These are phyloP conservation scores for Netelia melanura DNA, from an alignment of 2,888 invertebrate species.

Conservation along the genomic window DNA sequence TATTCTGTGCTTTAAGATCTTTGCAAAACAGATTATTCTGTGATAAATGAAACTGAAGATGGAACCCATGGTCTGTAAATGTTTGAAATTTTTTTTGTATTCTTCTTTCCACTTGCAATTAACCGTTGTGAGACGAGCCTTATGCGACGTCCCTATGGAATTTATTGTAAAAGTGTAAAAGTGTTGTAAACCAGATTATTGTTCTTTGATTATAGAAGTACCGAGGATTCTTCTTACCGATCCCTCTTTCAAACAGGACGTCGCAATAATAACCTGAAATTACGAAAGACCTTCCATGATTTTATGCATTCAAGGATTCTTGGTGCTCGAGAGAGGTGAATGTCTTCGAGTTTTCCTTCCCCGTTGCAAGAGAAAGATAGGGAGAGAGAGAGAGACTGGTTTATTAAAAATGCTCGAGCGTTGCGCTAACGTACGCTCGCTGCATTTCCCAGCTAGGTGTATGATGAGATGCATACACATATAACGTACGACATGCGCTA, in stretches of 20 bases:
- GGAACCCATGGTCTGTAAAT: too few species aligned
- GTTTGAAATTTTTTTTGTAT: too few species aligned
- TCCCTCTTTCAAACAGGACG: not conserved
- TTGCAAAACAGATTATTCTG: too few species aligned
- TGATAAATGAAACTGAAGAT: too few species aligned
- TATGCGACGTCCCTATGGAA: too few species aligned
- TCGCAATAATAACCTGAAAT: slow-evolving; percentile 2
- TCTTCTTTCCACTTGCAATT: too few species aligned
- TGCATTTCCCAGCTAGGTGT: slow-evolving; percentile 1
- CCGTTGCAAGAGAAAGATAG: not conserved
- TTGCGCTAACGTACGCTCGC: slow-evolving; percentile 11
- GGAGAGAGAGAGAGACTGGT: slow-evolving; percentile 31
- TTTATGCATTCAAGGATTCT: slow-evolving; percentile 31
- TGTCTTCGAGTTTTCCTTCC: slow-evolving; percentile 54
- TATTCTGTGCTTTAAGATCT: too few species aligned
- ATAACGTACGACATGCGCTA: slow-evolving; percentile 9
- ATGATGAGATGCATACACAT: not conserved
- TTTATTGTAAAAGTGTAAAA: too few species aligned
- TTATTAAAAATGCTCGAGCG: slow-evolving; percentile 50
- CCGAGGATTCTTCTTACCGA: too few species aligned
- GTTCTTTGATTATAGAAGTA: too few species aligned
- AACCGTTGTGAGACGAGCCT: too few species aligned
- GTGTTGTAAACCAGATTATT: too few species aligned
- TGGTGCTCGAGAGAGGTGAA: slow-evolving; percentile 54
- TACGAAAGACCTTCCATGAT: slow-evolving; percentile 10